These are phyloP conservation scores for Polydrusus tereticollis DNA, from an alignment of 2,888 invertebrate species.

Conservation along the genomic window DNA sequence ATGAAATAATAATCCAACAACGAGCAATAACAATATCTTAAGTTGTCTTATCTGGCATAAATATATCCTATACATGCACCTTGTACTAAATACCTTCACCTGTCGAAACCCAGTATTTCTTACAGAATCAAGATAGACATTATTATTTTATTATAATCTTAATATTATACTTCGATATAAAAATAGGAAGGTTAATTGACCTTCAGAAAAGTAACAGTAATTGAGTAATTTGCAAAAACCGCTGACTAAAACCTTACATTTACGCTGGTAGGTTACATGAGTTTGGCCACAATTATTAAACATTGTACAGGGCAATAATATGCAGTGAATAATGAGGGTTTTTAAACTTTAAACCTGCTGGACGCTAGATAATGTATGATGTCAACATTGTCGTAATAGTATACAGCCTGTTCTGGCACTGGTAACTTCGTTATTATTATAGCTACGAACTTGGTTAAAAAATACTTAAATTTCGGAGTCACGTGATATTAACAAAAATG, in stretches of 20 bases:
- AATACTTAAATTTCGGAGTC: too few species aligned
- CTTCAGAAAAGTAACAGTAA: slow-evolving; percentile 28
- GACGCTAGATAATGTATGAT: too few species aligned
- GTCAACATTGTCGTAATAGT: too few species aligned
- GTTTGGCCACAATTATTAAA: too few species aligned
- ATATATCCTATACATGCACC: slow-evolving; percentile 3
- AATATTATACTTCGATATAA: slow-evolving; percentile 12
- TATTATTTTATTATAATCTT: slow-evolving; percentile 1
- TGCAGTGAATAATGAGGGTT: too few species aligned
- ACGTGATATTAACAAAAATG: too few species aligned
- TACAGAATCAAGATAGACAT: slow-evolving; percentile 7
- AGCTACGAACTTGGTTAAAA: too few species aligned
- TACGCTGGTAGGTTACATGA: not conserved
- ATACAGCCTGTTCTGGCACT: too few species aligned
- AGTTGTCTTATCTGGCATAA: not conserved
- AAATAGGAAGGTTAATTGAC: slow-evolving; percentile 26
- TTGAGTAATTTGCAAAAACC: not conserved
- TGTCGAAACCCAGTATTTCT: not conserved
- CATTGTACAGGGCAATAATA: too few species aligned
- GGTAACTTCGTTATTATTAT: too few species aligned
- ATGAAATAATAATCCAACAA: not conserved
- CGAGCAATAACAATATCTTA: slow-evolving; percentile 3
- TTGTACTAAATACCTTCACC: slow-evolving; percentile 31
- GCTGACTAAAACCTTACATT: not conserved
- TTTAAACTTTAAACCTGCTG: too few species aligned